These are phyloP conservation scores for Spheniscus mendiculus DNA, from an alignment of 2,113 vertebrate genomes.

Conservation along the genomic window DNA sequence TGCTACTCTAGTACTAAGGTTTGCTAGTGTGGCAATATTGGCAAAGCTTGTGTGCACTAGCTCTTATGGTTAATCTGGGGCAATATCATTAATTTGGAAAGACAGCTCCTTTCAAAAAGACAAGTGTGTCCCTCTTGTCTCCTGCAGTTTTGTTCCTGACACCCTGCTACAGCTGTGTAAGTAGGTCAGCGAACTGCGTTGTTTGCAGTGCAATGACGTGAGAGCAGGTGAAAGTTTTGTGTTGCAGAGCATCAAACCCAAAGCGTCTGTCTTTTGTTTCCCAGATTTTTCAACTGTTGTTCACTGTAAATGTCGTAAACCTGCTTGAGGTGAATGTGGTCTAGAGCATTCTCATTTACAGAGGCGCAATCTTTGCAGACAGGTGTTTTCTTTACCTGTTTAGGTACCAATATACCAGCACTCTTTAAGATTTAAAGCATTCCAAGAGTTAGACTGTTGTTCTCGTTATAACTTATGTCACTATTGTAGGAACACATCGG, in stretches of 20 bases:
- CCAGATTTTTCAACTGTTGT: background rate
- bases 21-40: background rate
- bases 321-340: background rate
- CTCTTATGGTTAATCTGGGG: background rate
- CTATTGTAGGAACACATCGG: background rate
- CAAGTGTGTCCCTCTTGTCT: background rate
- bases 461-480: background rate
- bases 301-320: background rate
- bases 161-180: background rate
- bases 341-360: background rate
- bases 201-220: accelerated
- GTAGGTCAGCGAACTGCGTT: background rate
- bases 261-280: background rate
- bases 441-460: background rate
- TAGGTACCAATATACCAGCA: background rate
- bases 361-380: background rate
- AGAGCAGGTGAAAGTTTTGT: background rate
- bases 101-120: background rate
- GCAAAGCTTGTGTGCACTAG: background rate
- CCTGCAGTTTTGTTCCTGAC: background rate
- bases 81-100: background rate
- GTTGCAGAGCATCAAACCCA: background rate
- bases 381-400: background rate
- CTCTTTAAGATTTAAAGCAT: background rate
- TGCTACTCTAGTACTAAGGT: background rate